Evolutionary conservation across 2,797 vertebrate species (phyloP), one percentile per base, ranked within the genome.

Genomic region (Catharus ustulatus): DNA sequence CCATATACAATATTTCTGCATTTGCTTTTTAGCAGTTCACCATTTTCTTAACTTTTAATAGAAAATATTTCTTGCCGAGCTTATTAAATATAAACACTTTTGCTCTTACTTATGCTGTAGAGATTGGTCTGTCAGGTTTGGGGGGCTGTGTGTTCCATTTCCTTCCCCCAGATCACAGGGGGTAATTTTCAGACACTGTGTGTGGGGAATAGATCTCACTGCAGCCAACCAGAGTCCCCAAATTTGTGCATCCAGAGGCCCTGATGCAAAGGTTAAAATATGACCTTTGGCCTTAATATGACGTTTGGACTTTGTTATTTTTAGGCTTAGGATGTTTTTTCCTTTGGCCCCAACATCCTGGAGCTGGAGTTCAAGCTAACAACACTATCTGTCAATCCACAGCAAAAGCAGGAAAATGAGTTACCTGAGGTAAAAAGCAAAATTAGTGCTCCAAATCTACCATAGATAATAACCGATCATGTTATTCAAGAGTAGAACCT

Each of bases 221-320:
- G n/a, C 40, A 34, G 40, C 19, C 59, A 73, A 9, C 19, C 55
- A 68, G 9, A 40, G 19, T 4, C 13, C 24, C 16, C 46, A 52
- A 0, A 40, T 20, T n/a, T 20, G n/a, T 52, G 46, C 1, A 2
- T 36, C 26, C 42, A 52, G 32, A 7, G 8, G 6, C 34, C 13
- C 8, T 38, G 30, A 36, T 30, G 71, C 15, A 58, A 62, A 43
- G 15, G 7, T 17, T 54, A 23, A 59, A 40, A 40, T 16, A 40
- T 6, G 4, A 8, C 7, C 15, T 84, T 83, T 34, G 29, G 48
- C 20, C 24, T 48, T n/a, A 30, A 45, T 20, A 43, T 4, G 5
- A 13, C 15, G 16, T 77, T 87, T 43, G 20, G 45, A 24, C 8
- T 77, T 34, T 15, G 9, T 8, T 42, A 51, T 55, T 62, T 62